Percentiles rank a stretch among this genome's conserved stretches.
Evolutionary conservation across 92 coral and sea anemone species (phyloP).

Genomic region (Chrysogorgia sp.): DNA sequence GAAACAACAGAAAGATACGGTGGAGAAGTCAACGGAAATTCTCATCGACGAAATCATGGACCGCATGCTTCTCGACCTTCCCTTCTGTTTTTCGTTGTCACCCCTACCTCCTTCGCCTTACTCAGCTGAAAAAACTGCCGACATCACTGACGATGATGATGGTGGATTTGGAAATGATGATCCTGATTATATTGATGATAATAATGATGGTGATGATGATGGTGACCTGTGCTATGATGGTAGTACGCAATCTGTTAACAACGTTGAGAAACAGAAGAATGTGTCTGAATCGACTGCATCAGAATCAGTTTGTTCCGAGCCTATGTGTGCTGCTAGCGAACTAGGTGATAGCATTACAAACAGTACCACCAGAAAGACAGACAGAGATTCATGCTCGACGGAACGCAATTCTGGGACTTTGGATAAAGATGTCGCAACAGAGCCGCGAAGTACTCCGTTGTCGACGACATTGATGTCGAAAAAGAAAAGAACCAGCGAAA

Average conservation of each 20-base stretch:
- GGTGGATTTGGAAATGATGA: not conserved
- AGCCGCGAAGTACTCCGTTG: not conserved
- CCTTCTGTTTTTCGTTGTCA: constrained; percentile 39
- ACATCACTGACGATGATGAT: not conserved
- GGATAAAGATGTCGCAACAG: not conserved
- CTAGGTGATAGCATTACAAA: too few relatives aligned
- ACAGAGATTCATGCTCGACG: too few relatives aligned
- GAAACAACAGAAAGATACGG: constrained; percentile 34
- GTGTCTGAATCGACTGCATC: not conserved
- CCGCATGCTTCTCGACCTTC: constrained; percentile 13
- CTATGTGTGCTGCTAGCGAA: too few relatives aligned
- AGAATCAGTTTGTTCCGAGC: too few relatives aligned
- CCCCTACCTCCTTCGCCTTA: constrained; percentile 69
- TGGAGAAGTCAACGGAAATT: not conserved
- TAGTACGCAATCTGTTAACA: not conserved
- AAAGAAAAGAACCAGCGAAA: not conserved
- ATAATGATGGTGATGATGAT: not conserved
- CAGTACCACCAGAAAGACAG: too few relatives aligned
- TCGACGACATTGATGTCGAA: constrained; percentile 6
- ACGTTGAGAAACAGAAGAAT: not conserved
- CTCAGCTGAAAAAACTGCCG: not conserved
- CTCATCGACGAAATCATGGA: not conserved
- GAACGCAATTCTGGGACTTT: too few relatives aligned
- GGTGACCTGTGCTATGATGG: not conserved
- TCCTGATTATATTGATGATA: not conserved